These are phyloP conservation scores for Timema podura DNA, from an alignment of 2,888 invertebrate genomes.

Conservation along the genomic window DNA sequence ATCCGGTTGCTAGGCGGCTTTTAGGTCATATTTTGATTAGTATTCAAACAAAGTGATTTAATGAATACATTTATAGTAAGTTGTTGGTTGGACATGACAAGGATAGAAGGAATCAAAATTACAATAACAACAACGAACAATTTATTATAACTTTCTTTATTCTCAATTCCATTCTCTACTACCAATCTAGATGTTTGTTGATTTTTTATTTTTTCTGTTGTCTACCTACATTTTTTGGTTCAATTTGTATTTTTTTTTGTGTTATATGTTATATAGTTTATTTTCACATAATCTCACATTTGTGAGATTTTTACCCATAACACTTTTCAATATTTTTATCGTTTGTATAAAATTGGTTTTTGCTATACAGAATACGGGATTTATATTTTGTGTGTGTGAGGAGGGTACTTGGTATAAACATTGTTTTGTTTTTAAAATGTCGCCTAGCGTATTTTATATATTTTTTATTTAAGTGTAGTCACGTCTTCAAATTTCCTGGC, in stretches of 20 bases:
- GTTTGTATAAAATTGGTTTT: conserved; percentile 30
- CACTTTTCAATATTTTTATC: conserved; percentile 24
- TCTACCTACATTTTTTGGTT: conserved; percentile 33
- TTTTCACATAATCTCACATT: conserved; percentile 1
- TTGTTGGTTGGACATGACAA: background rate
- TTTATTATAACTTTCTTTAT: conserved; percentile 34
- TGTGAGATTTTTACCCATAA: conserved; percentile 16
- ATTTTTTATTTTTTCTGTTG: conserved; percentile 15
- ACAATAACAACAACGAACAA: conserved; percentile 11
- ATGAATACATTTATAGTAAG: too few relatives aligned
- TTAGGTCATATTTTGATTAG: too few relatives aligned
- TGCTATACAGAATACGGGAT: conserved; percentile 29
- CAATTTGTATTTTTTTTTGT: conserved; percentile 22
- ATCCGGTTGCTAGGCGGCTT: too few relatives aligned
- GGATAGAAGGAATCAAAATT: background rate
- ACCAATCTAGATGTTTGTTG: conserved; percentile 32
- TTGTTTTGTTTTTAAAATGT: background rate
- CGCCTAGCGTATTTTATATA: too few relatives aligned
- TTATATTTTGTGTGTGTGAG: conserved; percentile 24
- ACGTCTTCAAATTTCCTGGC: too few relatives aligned
- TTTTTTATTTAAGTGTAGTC: too few relatives aligned
- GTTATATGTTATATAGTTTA: conserved; percentile 22
- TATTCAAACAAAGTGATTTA: too few relatives aligned
- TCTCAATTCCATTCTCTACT: conserved; percentile 33
- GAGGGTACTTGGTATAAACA: conserved; percentile 16